Percentiles rank a stretch among this genome's conserved stretches.
Conservation (phyloP, 2,113 vertebrate species). For the Dipodomys ordii region DNA sequence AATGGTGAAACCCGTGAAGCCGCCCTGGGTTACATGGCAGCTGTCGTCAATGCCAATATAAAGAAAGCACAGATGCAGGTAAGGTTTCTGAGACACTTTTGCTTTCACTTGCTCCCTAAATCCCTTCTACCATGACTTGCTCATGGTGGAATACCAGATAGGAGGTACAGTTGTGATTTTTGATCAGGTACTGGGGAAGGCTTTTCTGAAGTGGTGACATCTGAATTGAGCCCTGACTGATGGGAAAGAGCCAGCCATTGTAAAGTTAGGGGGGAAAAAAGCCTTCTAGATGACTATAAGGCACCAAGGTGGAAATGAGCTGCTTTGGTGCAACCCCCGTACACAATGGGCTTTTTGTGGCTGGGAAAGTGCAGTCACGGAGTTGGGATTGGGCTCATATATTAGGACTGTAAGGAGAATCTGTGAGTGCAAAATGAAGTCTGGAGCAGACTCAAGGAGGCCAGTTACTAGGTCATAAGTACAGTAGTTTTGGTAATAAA, state of each 20-base stretch:
- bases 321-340: neutral
- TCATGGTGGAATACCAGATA: neutral
- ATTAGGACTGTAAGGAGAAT: neutral
- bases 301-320: neutral
- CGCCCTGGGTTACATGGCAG: conserved; percentile 97
- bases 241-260: neutral
- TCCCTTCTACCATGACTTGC: neutral
- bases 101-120: accelerated
- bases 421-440: too few species aligned
- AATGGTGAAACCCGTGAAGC: conserved; percentile 97
- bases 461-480: too few species aligned
- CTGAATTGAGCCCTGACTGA: neutral
- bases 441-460: too few species aligned
- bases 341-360: neutral
- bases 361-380: neutral
- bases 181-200: neutral
- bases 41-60: conserved; percentile 96
- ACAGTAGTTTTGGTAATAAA: neutral
- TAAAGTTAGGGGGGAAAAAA: neutral
- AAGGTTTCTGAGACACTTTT: neutral
- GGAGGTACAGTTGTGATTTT: neutral
- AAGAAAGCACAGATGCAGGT: conserved; percentile 99
- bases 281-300: neutral
- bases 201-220: neutral
- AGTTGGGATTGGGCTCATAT: neutral